A percentile compares a stretch with the other conserved stretches of the same genome.
These are phyloP conservation scores for Aphelinus atriplicis DNA, from an alignment of 1,140 invertebrate genomes.

Conservation along the genomic window DNA sequence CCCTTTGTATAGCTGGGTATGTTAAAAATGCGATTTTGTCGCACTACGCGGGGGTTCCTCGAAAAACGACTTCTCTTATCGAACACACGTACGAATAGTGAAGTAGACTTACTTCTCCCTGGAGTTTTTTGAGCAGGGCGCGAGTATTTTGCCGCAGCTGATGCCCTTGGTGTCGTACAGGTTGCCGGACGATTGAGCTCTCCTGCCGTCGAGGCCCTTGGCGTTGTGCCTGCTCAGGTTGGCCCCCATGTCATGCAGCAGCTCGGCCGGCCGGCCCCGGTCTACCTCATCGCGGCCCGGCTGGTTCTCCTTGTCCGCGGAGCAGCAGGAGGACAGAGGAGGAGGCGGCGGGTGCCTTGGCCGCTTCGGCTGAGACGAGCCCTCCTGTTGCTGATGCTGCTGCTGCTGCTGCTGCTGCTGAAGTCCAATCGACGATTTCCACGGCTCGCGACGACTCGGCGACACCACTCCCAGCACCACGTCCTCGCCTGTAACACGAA, in stretches of 20 bases:
- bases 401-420: conserved; percentile 26
- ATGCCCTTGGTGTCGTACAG: conserved; percentile 63
- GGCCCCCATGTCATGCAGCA: conserved; percentile 70
- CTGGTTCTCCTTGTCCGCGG: conserved; percentile 59
- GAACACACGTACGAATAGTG: too few species aligned
- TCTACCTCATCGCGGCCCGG: conserved; percentile 43
- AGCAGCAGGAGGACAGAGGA: conserved; percentile 33
- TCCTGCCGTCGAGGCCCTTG: conserved; percentile 74
- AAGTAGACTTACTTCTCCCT: conserved; percentile 59
- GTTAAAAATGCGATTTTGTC: too few species aligned
- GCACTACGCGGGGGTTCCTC: too few species aligned
- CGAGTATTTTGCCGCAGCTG: conserved; percentile 61
- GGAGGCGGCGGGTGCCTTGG: conserved; percentile 26
- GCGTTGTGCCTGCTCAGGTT: conserved; percentile 77
- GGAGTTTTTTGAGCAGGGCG: conserved; percentile 56
- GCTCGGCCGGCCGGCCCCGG: background rate
- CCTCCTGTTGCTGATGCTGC: conserved; percentile 21
- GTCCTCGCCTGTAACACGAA: conserved; percentile 52
- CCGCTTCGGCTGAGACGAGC: conserved; percentile 33
- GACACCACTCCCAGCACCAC: conserved; percentile 41
- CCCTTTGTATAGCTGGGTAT: too few species aligned
- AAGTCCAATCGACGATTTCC: conserved; percentile 18
- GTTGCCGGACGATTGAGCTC: conserved; percentile 76
- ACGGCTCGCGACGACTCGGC: conserved; percentile 41
- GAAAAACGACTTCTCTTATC: too few species aligned